phyloP scores from a whole-genome alignment of 2,888 invertebrate genomes.

The Cataglyphis albicans region DNA sequence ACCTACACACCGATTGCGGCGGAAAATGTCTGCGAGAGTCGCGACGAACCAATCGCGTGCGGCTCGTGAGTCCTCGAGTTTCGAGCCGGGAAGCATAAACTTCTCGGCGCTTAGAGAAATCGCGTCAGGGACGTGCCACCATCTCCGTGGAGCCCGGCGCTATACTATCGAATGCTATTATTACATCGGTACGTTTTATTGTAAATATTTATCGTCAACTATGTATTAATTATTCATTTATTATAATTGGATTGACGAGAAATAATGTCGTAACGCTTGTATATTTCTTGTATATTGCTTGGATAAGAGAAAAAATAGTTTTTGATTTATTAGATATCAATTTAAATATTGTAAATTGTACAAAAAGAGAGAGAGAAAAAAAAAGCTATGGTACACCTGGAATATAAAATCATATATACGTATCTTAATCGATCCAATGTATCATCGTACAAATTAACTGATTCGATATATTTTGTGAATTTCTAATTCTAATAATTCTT shows the following conservation, averaged over 20 bases:
- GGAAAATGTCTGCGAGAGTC: conserved; percentile 73
- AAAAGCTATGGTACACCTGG: background rate
- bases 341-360: background rate
- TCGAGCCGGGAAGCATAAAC: conserved; percentile 80
- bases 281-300: background rate
- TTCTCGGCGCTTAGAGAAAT: conserved; percentile 83
- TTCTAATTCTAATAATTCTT: too few relatives aligned
- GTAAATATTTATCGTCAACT: background rate
- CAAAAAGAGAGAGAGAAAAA: background rate
- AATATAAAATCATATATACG: background rate
- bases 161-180: background rate
- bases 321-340: background rate
- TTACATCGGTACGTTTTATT: background rate
- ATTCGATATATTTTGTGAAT: background rate
- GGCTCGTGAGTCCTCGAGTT: conserved; percentile 64
- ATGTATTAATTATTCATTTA: background rate
- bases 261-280: background rate
- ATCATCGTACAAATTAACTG: too few relatives aligned
- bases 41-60: conserved; percentile 71
- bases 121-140: conserved; percentile 82
- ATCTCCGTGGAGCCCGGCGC: background rate
- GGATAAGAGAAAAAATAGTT: background rate
- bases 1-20: conserved; percentile 78
- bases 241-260: background rate
- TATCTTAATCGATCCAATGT: background rate